Conservation (phyloP, 2,113 vertebrate genomes). For the Chlorodrepanis virens region DNA sequence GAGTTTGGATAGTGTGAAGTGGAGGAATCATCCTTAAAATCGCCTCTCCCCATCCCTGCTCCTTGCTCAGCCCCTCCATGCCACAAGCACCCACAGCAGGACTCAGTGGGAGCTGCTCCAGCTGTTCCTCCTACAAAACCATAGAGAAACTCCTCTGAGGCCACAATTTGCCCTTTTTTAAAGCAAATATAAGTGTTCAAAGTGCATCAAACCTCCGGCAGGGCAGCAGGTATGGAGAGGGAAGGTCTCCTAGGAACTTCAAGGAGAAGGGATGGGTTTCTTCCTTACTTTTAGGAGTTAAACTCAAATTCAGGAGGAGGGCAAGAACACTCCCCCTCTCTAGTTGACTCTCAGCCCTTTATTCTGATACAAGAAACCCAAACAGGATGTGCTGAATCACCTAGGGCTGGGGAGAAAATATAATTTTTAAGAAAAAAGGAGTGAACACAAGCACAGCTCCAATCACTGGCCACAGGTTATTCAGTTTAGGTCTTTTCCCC, state of each 20-base stretch:
- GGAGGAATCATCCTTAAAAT: neutral
- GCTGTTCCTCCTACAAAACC: neutral
- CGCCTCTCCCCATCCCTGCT: neutral
- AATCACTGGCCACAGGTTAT: accelerated
- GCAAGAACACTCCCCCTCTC: neutral
- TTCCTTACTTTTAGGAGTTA: neutral
- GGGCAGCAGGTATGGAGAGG: neutral
- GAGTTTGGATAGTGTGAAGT: neutral
- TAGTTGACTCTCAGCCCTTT: neutral
- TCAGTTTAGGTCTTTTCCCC: neutral
- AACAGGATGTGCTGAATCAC: neutral
- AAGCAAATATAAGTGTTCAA: accelerated
- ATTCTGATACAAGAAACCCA: neutral
- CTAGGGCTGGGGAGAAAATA: neutral
- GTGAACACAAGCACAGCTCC: accelerated
- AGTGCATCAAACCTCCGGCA: neutral
- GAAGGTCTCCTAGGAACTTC: neutral
- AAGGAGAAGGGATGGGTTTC: neutral
- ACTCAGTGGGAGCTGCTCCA: neutral
- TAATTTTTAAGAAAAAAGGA: neutral
- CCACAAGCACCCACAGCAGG: accelerated
- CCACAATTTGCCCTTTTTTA: neutral
- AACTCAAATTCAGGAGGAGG: neutral
- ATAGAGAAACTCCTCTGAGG: accelerated
- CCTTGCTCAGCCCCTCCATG: neutral